phyloP scores from a whole-genome alignment of 2,797 vertebrate species.

The Valencia hispanica region DNA sequence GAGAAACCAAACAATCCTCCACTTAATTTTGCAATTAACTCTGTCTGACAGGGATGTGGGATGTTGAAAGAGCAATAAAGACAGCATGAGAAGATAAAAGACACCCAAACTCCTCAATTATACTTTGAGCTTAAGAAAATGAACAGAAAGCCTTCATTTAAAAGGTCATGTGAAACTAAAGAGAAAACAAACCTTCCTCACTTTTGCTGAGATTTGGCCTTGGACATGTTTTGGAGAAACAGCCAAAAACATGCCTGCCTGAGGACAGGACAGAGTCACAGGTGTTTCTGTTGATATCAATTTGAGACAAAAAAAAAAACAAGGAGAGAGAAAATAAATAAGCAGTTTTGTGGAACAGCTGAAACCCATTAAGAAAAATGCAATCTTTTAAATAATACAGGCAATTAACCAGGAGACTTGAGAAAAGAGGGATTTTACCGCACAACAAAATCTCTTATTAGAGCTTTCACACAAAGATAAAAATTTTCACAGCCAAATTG shows the following conservation, averaged over 20 bases:
- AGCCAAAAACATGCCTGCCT: slow-evolving; percentile 18
- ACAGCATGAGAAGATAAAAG: slow-evolving; percentile 40
- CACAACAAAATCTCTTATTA: neutral
- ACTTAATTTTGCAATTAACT: slow-evolving; percentile 65
- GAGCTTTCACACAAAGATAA: slow-evolving; percentile 7
- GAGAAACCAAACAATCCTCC: slow-evolving; percentile 47
- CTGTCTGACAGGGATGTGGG: slow-evolving; percentile 43
- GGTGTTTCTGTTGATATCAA: slow-evolving; percentile 41
- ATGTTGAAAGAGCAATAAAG: slow-evolving; percentile 35
- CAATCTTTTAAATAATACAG: slow-evolving; percentile 5
- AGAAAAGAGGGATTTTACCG: neutral
- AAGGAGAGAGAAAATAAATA: neutral
- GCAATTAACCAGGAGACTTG: neutral
- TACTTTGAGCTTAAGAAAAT: slow-evolving; percentile 39
- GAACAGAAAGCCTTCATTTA: slow-evolving; percentile 28
- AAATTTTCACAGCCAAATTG: too few species aligned
- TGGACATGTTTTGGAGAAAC: slow-evolving; percentile 22
- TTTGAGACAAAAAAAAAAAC: slow-evolving; percentile 17
- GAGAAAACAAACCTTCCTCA: slow-evolving; percentile 15
- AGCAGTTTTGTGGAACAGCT: neutral
- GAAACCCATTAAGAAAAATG: slow-evolving; percentile 1
- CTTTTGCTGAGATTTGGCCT: neutral
- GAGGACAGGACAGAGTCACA: slow-evolving; percentile 29
- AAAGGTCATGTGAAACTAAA: slow-evolving; percentile 45
- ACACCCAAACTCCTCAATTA: slow-evolving; percentile 36